Evolutionary conservation across 2,113 vertebrate species (phyloP).

Genomic region (Naja naja): DNA sequence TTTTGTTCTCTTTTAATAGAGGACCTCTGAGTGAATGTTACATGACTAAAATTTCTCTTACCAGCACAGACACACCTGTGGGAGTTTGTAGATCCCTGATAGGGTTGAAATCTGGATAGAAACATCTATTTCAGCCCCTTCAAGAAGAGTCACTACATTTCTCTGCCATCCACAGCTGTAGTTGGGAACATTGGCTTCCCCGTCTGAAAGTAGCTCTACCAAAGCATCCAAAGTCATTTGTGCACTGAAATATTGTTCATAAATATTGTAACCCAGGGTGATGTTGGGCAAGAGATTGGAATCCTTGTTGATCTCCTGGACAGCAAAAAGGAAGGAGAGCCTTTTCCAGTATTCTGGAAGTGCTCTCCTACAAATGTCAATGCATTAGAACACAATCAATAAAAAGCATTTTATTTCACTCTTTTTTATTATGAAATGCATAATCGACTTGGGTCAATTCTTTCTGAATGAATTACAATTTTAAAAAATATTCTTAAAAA

Average conservation of each 20-base stretch:
- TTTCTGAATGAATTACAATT: not conserved
- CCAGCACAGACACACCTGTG: not conserved
- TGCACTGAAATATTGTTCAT: too few species aligned
- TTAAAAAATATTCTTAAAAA: not conserved
- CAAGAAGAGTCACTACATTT: not conserved
- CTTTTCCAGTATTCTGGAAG: not conserved
- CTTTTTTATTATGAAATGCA: not conserved
- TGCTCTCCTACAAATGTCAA: not conserved
- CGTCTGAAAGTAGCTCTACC: not conserved
- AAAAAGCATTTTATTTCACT: not conserved
- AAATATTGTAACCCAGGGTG: not conserved
- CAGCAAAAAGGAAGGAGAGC: not conserved
- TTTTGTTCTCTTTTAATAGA: not conserved
- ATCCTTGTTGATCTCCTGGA: not conserved
- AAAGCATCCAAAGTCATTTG: not conserved
- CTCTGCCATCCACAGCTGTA: not conserved
- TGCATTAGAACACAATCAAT: not conserved
- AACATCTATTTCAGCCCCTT: not conserved
- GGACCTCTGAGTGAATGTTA: not conserved
- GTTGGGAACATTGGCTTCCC: not conserved
- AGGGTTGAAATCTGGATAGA: not conserved
- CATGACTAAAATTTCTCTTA: not conserved
- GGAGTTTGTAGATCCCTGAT: not conserved
- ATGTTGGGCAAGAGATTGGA: not conserved
- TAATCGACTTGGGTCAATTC: not conserved